Percentiles rank a stretch among this genome's conserved stretches.
These are phyloP conservation scores for Panurus biarmicus DNA, from an alignment of 2,113 vertebrate genomes.

Conservation along the genomic window DNA sequence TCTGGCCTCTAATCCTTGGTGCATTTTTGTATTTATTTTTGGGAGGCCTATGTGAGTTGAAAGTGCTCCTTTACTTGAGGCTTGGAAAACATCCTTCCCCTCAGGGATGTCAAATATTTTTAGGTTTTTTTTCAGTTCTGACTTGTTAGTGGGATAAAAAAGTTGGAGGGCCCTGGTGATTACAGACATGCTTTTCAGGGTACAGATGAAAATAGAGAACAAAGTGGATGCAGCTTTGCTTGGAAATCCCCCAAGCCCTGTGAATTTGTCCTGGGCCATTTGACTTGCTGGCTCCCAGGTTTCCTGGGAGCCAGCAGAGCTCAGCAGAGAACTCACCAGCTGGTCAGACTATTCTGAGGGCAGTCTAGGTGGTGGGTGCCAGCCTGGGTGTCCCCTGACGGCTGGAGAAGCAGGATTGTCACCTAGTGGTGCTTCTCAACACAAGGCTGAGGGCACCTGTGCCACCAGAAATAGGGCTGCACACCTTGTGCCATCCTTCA, in stretches of 20 bases:
- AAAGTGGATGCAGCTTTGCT: background rate
- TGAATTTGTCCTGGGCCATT: background rate
- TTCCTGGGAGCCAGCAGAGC: background rate
- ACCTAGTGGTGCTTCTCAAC: background rate
- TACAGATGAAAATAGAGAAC: background rate
- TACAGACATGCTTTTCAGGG: background rate
- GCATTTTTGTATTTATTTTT: constrained; percentile 31
- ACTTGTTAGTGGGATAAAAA: background rate
- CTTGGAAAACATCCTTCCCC: constrained; percentile 20
- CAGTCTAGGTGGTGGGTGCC: background rate
- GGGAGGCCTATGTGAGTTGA: background rate
- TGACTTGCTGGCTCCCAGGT: background rate
- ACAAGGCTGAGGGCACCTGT: fast-evolving
- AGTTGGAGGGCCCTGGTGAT: background rate
- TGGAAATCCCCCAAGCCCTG: background rate
- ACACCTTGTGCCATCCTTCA: fast-evolving
- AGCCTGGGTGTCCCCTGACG: background rate
- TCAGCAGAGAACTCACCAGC: background rate
- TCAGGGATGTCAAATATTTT: background rate
- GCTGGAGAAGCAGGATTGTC: background rate
- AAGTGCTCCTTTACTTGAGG: background rate
- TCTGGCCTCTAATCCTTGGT: background rate
- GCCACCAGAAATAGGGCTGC: background rate
- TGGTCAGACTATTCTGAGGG: background rate
- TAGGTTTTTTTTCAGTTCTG: background rate